Base-by-base conservation (phyloP, 2,888 invertebrate species). In the Athalia rosae region DNA sequence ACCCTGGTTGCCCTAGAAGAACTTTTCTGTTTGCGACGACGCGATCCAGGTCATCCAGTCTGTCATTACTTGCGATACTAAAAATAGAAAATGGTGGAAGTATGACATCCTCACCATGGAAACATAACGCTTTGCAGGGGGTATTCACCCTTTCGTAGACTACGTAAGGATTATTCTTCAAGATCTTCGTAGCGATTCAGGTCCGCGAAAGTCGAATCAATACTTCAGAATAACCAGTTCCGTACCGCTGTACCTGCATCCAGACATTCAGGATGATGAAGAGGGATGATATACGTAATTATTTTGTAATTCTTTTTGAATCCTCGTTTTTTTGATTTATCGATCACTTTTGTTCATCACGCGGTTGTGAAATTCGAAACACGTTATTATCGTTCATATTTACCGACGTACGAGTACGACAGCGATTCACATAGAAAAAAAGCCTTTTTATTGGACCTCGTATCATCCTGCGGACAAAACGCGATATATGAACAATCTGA, bases 131-230 rank as follows among this genome's bases (percentile, higher is more conserved):
- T 28, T 28, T 2, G 13, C 28, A n/a, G 13, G 56, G 71, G 71
- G 56, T 71, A 71, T 71, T 71, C 71, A 71, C 71, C 71, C 71
- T 58, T 71, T 71, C 47, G n/a, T n/a, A 53, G 53, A 41, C 45
- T 43, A 45, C 43, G 43, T 43, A 43, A 8, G 28, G 61, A 28
- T 28, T 28, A 28, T 28, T 28, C 28, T 28, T 13, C 13, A 43
- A 43, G 45, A 71, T 71, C 71, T 71, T 58, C 43, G 58, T 58
- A 58, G 43, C 5, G 43, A 0, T 58, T n/a, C 5, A 58, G 43
- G 58, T 71, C 45, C 71, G 56, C 9, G 45, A 15, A 71, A 71
- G 45, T n/a, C 50, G 43, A 41, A 71, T 71, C 50, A n/a, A 28
- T 47, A 64, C 43, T 45, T 53, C 41, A 28, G 11, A 3, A 50